Evolutionary conservation across 2,113 vertebrate genomes (phyloP), one percentile per base, ranked within the genome.

Genomic region (Xiphias gladius): DNA sequence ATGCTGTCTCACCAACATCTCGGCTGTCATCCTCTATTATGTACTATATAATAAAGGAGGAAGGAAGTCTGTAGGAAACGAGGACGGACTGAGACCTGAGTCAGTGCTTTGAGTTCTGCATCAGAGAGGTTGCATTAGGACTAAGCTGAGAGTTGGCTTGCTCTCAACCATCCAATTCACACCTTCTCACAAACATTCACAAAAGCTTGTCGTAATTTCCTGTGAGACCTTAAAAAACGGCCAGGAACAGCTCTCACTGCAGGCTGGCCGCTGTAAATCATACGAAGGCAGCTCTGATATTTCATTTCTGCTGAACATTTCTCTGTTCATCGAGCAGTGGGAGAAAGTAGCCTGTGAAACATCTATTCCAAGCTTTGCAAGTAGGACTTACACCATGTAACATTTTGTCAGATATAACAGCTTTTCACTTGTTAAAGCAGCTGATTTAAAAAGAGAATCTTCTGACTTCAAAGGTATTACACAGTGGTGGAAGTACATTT

Each of bases 171-270:
- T 78, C 79, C 74, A 74, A 79, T 88, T 90, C 79, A 87, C 86
- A 89, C 86, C 78, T 84, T 87, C 73, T 55, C 83, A 75, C 79
- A 79, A 81, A 83, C 86, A 83, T 81, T 86, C 72, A 58, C 86
- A 88, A 69, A 91, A 68, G 76, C 78, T 79, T 65, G 67, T 80
- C 61, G 57, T 91, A 87, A 92, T 92, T 93, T 93, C 91, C 92
- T 91, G 82, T 19, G 90, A 89, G 92, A 91, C 83, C 59, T 64
- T 80, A 64, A 84, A 79, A 79, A 48, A 66, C 57, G 75, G 85
- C 48, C 48, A 73, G 76, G 76, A 82, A 78, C 79, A 70, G 78
- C 71, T 82, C 83, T 88, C 75, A 79, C 73, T 84, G 79, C 84
- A 72, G 89, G 70, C 85, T 78, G 59, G 13, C n/a, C 64, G 62